A percentile compares a stretch with the other conserved stretches of the same genome.
Conservation (phyloP, 2,888 invertebrate genomes). For the Lycophotia porphyrea region DNA sequence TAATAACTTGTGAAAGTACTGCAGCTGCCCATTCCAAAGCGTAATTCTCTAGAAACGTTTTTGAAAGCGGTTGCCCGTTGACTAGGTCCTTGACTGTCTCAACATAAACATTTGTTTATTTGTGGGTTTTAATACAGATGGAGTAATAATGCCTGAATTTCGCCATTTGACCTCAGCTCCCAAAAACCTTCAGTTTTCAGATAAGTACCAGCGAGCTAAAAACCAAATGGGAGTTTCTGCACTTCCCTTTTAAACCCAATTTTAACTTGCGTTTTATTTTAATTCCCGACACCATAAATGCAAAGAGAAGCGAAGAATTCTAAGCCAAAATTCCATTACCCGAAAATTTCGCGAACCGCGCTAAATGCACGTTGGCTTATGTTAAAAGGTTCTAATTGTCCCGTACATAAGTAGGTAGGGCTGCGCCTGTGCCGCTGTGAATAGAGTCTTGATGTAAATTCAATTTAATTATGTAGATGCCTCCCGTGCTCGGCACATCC, state of each 20-base stretch:
- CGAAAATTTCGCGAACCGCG: constrained; percentile 45
- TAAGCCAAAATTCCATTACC: constrained; percentile 37
- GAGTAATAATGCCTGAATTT: background rate
- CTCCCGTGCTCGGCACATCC: constrained; percentile 40
- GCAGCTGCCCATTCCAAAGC: too few relatives aligned
- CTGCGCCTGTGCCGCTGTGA: constrained; percentile 57
- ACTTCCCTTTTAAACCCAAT: constrained; percentile 27
- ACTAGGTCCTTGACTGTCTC: too few relatives aligned
- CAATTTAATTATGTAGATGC: constrained; percentile 77
- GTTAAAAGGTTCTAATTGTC: constrained; percentile 66
- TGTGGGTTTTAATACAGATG: background rate
- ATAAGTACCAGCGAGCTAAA: background rate
- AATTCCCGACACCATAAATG: constrained; percentile 39
- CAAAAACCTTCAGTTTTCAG: background rate
- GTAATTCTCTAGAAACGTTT: too few relatives aligned
- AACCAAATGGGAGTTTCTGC: background rate
- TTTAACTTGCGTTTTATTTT: constrained; percentile 30
- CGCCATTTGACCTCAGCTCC: background rate
- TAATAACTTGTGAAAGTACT: too few relatives aligned
- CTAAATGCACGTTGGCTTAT: constrained; percentile 55
- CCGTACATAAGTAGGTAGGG: constrained; percentile 59
- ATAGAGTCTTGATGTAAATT: constrained; percentile 71
- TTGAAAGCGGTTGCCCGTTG: too few relatives aligned
- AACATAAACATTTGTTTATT: background rate
- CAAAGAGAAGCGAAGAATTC: constrained; percentile 35